These are phyloP conservation scores for Stomatorhinus walkeri DNA, from an alignment of 2,797 vertebrate species.

Conservation along the genomic window DNA sequence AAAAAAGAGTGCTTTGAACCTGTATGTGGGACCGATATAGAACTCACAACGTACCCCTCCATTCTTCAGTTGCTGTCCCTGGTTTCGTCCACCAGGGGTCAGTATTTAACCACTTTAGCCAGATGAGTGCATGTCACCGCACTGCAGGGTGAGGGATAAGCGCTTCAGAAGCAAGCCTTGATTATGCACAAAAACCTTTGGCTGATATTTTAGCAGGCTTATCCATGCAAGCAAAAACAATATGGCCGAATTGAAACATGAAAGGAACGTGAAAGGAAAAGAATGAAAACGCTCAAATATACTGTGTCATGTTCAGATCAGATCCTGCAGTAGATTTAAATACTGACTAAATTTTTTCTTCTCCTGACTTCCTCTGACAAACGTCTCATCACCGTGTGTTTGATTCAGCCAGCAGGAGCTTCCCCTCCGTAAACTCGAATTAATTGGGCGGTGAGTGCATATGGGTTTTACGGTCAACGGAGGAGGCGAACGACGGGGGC, in stretches of 20 bases:
- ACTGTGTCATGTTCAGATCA: neutral
- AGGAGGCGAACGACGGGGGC: neutral
- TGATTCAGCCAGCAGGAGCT: neutral
- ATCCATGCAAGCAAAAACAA: neutral
- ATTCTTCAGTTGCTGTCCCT: neutral
- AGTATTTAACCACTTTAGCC: constrained; percentile 37
- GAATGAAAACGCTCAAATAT: neutral
- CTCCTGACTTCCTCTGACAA: neutral
- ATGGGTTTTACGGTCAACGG: neutral
- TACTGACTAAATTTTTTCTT: neutral
- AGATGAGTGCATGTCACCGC: neutral
- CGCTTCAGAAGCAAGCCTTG: neutral
- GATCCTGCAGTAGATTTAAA: neutral
- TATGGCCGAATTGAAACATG: neutral
- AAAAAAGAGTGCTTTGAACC: neutral
- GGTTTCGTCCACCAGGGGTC: constrained; percentile 50
- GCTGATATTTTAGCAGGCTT: neutral
- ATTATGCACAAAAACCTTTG: neutral
- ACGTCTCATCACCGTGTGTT: neutral
- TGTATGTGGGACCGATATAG: neutral
- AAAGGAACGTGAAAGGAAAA: neutral
- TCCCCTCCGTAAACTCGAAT: neutral
- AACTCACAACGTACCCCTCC: neutral
- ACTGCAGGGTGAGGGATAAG: neutral
- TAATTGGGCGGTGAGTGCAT: neutral